phyloP scores from a whole-genome alignment of 2,113 vertebrate species.

The Actenoides hombroni region DNA sequence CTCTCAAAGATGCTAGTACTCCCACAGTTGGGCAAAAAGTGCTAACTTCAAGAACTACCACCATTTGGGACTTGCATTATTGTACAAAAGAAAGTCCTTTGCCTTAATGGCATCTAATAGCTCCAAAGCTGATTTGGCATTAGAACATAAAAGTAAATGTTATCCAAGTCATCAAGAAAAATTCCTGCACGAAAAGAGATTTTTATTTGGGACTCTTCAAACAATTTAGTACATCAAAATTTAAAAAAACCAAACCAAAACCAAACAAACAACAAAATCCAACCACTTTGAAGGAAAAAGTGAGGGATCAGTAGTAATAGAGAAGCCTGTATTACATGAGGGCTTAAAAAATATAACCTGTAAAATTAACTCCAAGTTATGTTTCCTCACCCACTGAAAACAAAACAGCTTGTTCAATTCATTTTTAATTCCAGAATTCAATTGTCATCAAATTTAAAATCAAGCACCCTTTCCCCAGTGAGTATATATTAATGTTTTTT shows the following conservation, averaged over 20 bases:
- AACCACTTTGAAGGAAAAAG: not conserved
- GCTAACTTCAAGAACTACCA: constrained; percentile 30
- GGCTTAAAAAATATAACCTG: not conserved
- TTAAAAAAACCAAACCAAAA: not conserved
- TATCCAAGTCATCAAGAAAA: not conserved
- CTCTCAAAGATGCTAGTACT: constrained; percentile 37
- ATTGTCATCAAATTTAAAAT: not conserved
- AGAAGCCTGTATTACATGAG: not conserved
- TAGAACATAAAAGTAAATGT: not conserved
- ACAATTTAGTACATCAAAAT: not conserved
- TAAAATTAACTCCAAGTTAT: not conserved
- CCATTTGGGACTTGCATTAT: constrained; percentile 10
- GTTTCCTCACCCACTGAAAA: not conserved
- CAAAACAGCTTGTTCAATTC: not conserved
- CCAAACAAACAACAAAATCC: not conserved
- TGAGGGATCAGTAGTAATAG: constrained; percentile 19
- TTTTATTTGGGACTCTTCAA: not conserved
- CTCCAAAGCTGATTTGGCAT: not conserved
- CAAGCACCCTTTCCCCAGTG: not conserved
- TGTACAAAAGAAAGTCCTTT: not conserved
- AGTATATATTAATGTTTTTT: not conserved
- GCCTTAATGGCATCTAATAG: not conserved
- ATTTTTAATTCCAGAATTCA: not conserved
- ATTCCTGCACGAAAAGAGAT: not conserved
- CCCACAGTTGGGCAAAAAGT: constrained; percentile 47